A percentile compares a stretch with the other conserved stretches of the same genome.
Conservation (phyloP, 2,888 invertebrate genomes). For the Cephus nigrinus region DNA sequence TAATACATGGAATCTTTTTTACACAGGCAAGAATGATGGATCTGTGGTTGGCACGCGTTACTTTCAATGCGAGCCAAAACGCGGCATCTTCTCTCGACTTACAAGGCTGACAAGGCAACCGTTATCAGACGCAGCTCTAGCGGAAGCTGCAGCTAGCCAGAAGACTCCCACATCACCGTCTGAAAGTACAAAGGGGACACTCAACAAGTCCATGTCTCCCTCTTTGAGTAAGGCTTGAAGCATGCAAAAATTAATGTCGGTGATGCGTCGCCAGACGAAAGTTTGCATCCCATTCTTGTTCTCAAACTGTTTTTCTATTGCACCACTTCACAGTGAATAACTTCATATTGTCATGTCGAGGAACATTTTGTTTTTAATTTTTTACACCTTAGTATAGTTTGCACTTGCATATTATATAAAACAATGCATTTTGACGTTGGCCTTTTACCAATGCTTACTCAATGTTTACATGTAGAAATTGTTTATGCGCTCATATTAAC, state of each 20-base stretch:
- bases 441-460: not conserved
- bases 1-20: not conserved
- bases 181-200: conserved; percentile 66
- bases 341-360: not conserved
- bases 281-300: not conserved
- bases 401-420: not conserved
- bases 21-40: conserved; percentile 94
- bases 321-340: not conserved
- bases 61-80: conserved; percentile 92
- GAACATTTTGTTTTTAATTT: not conserved
- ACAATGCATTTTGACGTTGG: not conserved
- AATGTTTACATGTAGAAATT: not conserved
- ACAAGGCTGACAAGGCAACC: conserved; percentile 85
- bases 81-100: conserved; percentile 93
- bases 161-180: conserved; percentile 53
- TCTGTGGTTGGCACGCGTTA: conserved; percentile 92
- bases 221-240: conserved; percentile 60
- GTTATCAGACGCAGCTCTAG: conserved; percentile 68
- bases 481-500: not conserved
- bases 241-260: conserved; percentile 5
- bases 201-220: conserved; percentile 63
- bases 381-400: not conserved
- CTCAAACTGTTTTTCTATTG: not conserved
- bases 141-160: conserved; percentile 53
- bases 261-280: not conserved